phyloP scores from a whole-genome alignment of 2,888 invertebrate genomes.

The Metellina segmentata region DNA sequence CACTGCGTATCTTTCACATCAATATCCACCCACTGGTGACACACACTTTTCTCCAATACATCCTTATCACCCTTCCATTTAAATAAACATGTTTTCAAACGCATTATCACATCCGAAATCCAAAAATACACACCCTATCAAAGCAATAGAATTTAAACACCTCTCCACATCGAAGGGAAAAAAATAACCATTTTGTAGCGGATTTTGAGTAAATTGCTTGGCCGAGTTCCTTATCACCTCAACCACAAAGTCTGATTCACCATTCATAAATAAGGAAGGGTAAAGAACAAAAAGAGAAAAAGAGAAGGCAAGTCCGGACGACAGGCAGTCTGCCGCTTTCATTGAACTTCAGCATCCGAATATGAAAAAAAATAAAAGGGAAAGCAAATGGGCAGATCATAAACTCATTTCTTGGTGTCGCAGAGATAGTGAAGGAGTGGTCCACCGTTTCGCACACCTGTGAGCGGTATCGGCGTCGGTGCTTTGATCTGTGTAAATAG shows the following conservation, averaged over 20 bases:
- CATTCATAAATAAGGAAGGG: conserved; percentile 24
- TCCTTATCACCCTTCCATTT: too few relatives aligned
- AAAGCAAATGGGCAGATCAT: conserved; percentile 38
- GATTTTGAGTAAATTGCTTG: not conserved
- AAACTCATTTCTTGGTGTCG: conserved; percentile 68
- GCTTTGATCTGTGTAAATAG: conserved; percentile 71
- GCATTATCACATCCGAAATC: not conserved
- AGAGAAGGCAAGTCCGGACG: conserved; percentile 25
- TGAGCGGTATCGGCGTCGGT: conserved; percentile 57
- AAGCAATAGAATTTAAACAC: not conserved
- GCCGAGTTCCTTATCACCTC: not conserved
- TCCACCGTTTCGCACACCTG: conserved; percentile 58
- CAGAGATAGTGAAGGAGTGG: conserved; percentile 71
- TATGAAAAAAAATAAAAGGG: conserved; percentile 20
- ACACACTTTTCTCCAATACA: not conserved
- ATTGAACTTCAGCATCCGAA: conserved; percentile 10
- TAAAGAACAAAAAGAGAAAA: conserved; percentile 4
- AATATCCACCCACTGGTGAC: not conserved
- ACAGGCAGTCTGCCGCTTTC: conserved; percentile 63
- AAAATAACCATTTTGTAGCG: not conserved
- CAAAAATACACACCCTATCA: not conserved
- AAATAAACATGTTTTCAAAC: too few relatives aligned
- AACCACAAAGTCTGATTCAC: conserved; percentile 20
- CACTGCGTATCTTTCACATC: not conserved
- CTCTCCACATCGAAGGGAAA: not conserved